Conservation (phyloP, 2,113 vertebrate species). For the Pipa parva region DNA sequence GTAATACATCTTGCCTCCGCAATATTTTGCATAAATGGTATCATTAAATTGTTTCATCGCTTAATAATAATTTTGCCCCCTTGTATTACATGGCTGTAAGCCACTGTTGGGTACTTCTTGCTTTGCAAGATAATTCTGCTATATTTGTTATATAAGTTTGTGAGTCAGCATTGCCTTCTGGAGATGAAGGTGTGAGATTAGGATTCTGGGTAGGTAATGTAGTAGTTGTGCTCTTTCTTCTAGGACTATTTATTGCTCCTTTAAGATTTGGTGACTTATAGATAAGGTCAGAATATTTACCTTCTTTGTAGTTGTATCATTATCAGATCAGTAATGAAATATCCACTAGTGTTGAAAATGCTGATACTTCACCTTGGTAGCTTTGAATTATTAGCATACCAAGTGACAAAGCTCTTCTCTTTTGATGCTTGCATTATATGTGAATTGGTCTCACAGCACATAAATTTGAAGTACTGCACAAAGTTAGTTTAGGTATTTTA, state of each 20-base stretch:
- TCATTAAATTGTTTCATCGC: too few species aligned
- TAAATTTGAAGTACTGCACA: conserved; percentile 65
- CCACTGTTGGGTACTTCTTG: too few species aligned
- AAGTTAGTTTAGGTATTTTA: conserved; percentile 57
- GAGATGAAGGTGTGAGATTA: not conserved
- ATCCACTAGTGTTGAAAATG: conserved; percentile 60
- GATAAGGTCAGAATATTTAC: conserved; percentile 66
- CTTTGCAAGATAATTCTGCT: too few species aligned
- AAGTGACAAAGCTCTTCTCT: conserved; percentile 66
- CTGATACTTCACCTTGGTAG: conserved; percentile 66
- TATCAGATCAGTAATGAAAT: conserved; percentile 63
- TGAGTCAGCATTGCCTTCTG: too few species aligned
- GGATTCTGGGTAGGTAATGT: not conserved
- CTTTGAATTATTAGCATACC: conserved; percentile 67
- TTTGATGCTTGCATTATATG: conserved; percentile 70
- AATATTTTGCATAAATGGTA: too few species aligned
- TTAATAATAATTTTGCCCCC: too few species aligned
- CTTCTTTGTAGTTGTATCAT: conserved; percentile 63
- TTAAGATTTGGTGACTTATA: conserved; percentile 58
- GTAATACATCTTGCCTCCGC: too few species aligned
- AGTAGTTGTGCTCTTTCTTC: not conserved
- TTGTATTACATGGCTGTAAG: too few species aligned
- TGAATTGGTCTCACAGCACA: conserved; percentile 62
- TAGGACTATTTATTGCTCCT: not conserved
- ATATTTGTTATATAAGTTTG: too few species aligned